Base-by-base conservation (phyloP, 2,888 invertebrate species). In the Monopis laevigella region DNA sequence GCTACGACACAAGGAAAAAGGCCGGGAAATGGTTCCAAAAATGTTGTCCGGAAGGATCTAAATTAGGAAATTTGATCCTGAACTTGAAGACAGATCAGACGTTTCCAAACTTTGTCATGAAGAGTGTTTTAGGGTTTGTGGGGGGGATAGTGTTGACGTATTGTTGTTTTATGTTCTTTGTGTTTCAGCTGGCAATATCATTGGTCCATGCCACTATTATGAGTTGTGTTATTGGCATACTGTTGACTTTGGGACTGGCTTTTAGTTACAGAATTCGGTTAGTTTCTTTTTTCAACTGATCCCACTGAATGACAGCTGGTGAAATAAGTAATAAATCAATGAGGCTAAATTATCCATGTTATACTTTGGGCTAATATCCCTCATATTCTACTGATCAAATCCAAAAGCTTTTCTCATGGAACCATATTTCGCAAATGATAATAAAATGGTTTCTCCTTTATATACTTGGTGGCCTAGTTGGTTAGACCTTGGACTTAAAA, bases 161-260 rank as follows among this genome's bases (percentile, higher is more conserved):
- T 52, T 62, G 88, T 27, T 84, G 87, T 52, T 88, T 88, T 54
- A 73, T 86, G 58, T 87, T 88, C 56, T 84, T 88, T 48, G 84
- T 88, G 1, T 83, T 86, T 47, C 87, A 88, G 59, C 54, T 88
- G 36, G 84, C 86, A 40, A 82, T 87, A 54, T 82, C 82, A 2
- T 58, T 88, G 2, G 68, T 82, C 1, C 77, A 82, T 14, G 86
- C 88, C 1, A 87, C 86, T 0, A 59, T 86, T 24, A 64, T 87
- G 53, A 87, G 87, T 53, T 82, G 85, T 1, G 49, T 86, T 29
- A 71, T 88, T 48, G 88, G 88, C 8, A 68, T 85, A 6, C 62
- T 87, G 44, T 66, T 89, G 17, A 87, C 87, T 1, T 60, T 89
- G 43, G 88, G 88, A 3, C 63, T 89, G 36, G 88, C 89, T 1